Base-by-base conservation (phyloP, 2,888 invertebrate species). In the Drosophila vallismaia region DNA sequence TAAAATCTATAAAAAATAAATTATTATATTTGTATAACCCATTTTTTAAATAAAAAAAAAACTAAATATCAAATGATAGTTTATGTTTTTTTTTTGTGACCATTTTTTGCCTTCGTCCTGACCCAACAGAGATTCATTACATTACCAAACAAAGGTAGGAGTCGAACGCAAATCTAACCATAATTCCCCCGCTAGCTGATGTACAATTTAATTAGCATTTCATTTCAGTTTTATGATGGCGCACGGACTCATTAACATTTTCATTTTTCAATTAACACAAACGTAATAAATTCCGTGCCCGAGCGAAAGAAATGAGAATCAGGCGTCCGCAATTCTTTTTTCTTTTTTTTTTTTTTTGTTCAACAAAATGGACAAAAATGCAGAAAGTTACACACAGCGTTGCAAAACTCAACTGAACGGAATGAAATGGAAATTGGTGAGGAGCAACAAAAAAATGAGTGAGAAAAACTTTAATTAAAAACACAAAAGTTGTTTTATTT, bases 191-290 rank as follows among this genome's bases (percentile, higher is more conserved):
- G 49, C 49, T 14, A 58, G 62, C 74, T 73, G 71, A 49, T 69
- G 68, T 67, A 69, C 69, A 81, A 84, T 85, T 86, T 85, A 83
- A 83, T 86, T 82, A 82, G 79, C 81, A 85, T 88, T 88, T 82
- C 74, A 69, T 76, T 86, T 79, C 72, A 71, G 76, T 80, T 79
- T 86, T 86, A 79, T 82, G 71, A 79, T 67, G 77, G 77, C 77
- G 70, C 67, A 77, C 55, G 69, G 77, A 68, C 85, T 88, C 88
- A 88, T 88, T 88, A 88, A 80, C 87, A 80, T 88, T 88, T 88
- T 82, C 81, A 82, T 86, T 88, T 85, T 88, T 86, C 89, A 88
- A 88, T 88, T 88, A 88, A 86, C 86, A 80, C 79, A 86, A 88
- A 84, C 77, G 82, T 82, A 88, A 89, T 88, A 88, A 87, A 88